Evolutionary conservation across 2,888 invertebrate species (phyloP), one percentile per base, ranked within the genome.

Genomic region (Ferrisia virgata): DNA sequence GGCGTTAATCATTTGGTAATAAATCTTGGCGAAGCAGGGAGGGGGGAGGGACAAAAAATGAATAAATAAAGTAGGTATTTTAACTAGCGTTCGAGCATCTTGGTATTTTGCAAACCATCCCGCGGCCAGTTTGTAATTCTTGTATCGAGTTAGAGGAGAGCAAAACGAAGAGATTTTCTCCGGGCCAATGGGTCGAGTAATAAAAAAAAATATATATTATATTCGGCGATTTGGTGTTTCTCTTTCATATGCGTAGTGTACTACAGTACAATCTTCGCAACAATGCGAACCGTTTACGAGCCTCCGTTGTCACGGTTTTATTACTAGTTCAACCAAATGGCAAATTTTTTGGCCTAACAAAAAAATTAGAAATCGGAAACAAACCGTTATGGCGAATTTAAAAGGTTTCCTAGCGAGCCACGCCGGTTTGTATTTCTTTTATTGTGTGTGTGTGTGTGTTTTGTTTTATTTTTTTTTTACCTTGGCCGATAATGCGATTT

Each of bases 351-450:
- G 18, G n/a, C 36, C 72, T 6, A 36, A 76, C 31, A 76, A 76
- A 76, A n/a, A 76, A 76, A 76, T 76, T 36, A 69, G 69, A 69
- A 69, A 69, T 69, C 69, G 69, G 69, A 69, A 53, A 28, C 64
- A 13, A 58, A 58, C 22, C 58, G 72, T 76, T 76, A 76, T 15
- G 64, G 28, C 13, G 64, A 64, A 5, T 64, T 64, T 64, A 28
- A 28, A 64, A 64, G 64, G 64, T 53, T 53, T 53, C 53, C n/a
- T n/a, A n/a, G n/a, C n/a, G n/a, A n/a, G 11, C 28, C 2, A 13
- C 64, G 64, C 28, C 28, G 0, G 25, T 25, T 22, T 15, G 64
- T 6, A 5, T 53, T 53, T 22, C 53, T 53, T 53, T 53, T 64
- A 58, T 58, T 25, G 2, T 64, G 8, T 64, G 2, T 11, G 25